Evolutionary conservation across 2,888 invertebrate species (phyloP), one percentile per base, ranked within the genome.

Genomic region (Stomorhina lunata): DNA sequence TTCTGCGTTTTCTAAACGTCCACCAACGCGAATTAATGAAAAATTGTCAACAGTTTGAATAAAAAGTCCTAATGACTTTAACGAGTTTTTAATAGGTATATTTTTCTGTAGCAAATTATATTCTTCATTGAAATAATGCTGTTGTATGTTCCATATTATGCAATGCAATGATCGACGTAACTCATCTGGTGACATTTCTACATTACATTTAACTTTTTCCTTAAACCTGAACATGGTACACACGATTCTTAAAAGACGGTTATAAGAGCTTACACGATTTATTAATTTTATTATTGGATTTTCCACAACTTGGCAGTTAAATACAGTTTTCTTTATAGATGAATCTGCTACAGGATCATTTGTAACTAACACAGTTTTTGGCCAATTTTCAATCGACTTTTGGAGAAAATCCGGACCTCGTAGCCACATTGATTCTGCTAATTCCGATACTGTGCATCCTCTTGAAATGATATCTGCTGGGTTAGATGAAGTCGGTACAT

Each of bases 391-490:
- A 5, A 45, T 17, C 20, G 17, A 27, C 45, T 45, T n/a, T n/a
- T n/a, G 45, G 6, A 17, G 20, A 4, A 45, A 17, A 15, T 57
- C 5, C 2, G 9, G 6, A 15, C 6, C 27, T 57, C 12, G n/a
- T 12, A 32, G 63, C 17, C 9, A 29, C n/a, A 63, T 53, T 43
- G 79, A 72, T 10, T 37, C n/a, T 1, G 4, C 12, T 12, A 80
- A 61, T 17, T 81, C 81, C 29, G 57, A 50, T 6, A 69, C 73
- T 29, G 72, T 48, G 17, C 59, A 53, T 29, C 82, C 83, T 20
- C 83, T 32, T 4, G 83, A 81, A 4, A 73, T 78, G 12, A 76
- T 15, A 25, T 84, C 83, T 1, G 79, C 82, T 27, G 80, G 76
- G 22, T 83, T 82, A 29, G 7, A 40, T 2, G 77, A 22, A 2